phyloP scores from a whole-genome alignment of 2,888 invertebrate genomes.

The Scaptomyza caliginosa region DNA sequence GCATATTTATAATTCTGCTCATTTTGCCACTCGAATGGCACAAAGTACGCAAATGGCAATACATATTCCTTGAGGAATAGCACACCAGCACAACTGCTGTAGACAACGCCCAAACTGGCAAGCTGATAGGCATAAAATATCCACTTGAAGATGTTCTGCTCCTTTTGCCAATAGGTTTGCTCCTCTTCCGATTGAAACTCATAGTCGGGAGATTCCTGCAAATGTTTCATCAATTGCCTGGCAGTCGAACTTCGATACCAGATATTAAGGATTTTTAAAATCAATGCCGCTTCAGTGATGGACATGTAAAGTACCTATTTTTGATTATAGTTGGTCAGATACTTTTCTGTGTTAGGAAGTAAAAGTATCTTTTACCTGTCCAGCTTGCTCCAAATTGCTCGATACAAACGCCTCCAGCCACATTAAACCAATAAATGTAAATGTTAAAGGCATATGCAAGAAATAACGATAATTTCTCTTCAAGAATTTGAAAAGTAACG shows the following conservation, averaged over 20 bases:
- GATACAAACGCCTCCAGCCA: slow-evolving; percentile 65
- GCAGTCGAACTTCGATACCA: slow-evolving; percentile 51
- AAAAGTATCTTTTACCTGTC: slow-evolving; percentile 36
- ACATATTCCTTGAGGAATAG: slow-evolving; percentile 51
- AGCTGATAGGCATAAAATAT: slow-evolving; percentile 47
- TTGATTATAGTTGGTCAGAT: no score
- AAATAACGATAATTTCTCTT: slow-evolving; percentile 47
- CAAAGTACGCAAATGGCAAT: slow-evolving; percentile 75
- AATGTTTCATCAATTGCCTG: slow-evolving; percentile 52
- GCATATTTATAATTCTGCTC: slow-evolving; percentile 61
- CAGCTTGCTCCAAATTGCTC: slow-evolving; percentile 65
- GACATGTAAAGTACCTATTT: slow-evolving; percentile 68
- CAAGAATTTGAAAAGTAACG: slow-evolving; percentile 7
- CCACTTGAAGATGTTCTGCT: slow-evolving; percentile 56
- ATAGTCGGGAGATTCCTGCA: slow-evolving; percentile 34
- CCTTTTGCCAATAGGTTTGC: slow-evolving; percentile 49
- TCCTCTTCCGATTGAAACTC: slow-evolving; percentile 45
- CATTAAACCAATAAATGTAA: slow-evolving; percentile 67
- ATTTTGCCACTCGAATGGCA: slow-evolving; percentile 77
- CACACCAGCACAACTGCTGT: slow-evolving; percentile 45
- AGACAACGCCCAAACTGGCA: slow-evolving; percentile 46
- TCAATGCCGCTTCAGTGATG: slow-evolving; percentile 64
- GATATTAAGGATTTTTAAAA: slow-evolving; percentile 75
- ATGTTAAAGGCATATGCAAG: slow-evolving; percentile 63
- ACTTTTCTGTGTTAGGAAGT: neutral